phyloP scores from a whole-genome alignment of 2,888 invertebrate species.

The Papilio demoleus region DNA sequence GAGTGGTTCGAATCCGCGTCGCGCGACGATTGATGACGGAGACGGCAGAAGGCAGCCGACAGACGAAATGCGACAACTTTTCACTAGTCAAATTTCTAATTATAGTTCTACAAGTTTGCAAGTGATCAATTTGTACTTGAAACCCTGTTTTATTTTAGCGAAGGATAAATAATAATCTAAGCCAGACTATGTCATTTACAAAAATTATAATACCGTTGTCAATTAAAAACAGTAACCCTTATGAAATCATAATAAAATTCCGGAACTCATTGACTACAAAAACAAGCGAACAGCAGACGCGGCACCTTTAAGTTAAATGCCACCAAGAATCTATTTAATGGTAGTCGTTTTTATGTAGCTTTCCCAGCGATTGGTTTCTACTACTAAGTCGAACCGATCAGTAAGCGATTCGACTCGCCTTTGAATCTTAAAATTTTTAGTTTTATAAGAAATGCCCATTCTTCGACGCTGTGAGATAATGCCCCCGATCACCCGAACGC shows the following conservation, averaged over 20 bases:
- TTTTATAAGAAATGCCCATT: conserved; percentile 63
- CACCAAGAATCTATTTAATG: conserved; percentile 56
- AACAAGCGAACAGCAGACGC: conserved; percentile 38
- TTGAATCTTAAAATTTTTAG: conserved; percentile 57
- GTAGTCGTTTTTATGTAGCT: conserved; percentile 56
- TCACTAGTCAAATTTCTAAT: conserved; percentile 38
- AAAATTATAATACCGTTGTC: no score
- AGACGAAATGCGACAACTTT: conserved; percentile 39
- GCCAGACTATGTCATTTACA: no score
- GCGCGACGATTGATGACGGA: conserved; percentile 69
- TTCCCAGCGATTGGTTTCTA: conserved; percentile 64
- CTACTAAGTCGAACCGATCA: conserved; percentile 63
- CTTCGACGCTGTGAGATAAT: conserved; percentile 62
- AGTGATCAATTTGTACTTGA: conserved; percentile 33
- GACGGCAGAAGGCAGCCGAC: conserved; percentile 44
- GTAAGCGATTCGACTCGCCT: conserved; percentile 68
- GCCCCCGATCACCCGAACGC: conserved; percentile 64
- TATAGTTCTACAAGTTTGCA: conserved; percentile 26
- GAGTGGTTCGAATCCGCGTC: conserved; percentile 69
- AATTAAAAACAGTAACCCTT: not conserved
- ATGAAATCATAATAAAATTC: conserved; percentile 6
- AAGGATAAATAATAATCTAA: no score
- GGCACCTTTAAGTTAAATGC: conserved; percentile 49
- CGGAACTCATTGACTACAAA: conserved; percentile 40
- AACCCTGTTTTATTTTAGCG: no score